Base-by-base conservation (phyloP, 2,797 vertebrate species). In the Falco biarmicus region DNA sequence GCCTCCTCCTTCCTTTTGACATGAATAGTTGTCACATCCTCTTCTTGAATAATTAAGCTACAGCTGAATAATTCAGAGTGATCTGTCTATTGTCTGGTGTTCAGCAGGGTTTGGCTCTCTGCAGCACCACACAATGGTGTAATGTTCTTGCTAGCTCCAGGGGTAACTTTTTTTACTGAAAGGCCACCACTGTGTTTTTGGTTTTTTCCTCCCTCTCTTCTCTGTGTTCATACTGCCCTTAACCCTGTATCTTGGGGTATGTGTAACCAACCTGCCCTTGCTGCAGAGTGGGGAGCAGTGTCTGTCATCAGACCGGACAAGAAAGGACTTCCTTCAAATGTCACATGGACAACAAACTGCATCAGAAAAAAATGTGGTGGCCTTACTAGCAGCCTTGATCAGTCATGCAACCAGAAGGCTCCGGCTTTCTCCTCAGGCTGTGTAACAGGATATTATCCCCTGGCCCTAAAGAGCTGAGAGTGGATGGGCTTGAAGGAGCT, bases 1-100 rank as follows among this genome's bases (percentile, higher is more conserved):
- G 3, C 17, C 61, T 78, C 22, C 57, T 74, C 61, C 41, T 34
- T 90, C 13, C 18, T 88, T 86, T 79, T 32, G 29, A 26, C 59
- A 32, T 26, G 26, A 86, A 47, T n/a, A 61, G 24, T 82, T 89
- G 47, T 43, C 48, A 84, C 48, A 79, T 63, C 50, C 25, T 87
- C 59, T 43, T 61, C 70, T 81, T 73, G 24, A 93, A 65, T 91
- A 94, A 84, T 89, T 92, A 76, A 93, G 79, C 54, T 79, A 31
- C 24, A 74, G 63, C 48, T 95, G 71, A 79, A 82, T 89, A 87
- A 91, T 82, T 95, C 57, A 73, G 71, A 65, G 39, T 53, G n/a
- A 90, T 76, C 57, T 94, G 37, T 81, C 87, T 93, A 0, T 77
- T 83, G 50, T 61, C 34, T 90, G 65, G 15, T 88, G 61, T 89